Evolutionary conservation across 92 coral and sea anemone species (phyloP), one percentile per base, ranked within the genome.

Genomic region (Actinostola sp.): DNA sequence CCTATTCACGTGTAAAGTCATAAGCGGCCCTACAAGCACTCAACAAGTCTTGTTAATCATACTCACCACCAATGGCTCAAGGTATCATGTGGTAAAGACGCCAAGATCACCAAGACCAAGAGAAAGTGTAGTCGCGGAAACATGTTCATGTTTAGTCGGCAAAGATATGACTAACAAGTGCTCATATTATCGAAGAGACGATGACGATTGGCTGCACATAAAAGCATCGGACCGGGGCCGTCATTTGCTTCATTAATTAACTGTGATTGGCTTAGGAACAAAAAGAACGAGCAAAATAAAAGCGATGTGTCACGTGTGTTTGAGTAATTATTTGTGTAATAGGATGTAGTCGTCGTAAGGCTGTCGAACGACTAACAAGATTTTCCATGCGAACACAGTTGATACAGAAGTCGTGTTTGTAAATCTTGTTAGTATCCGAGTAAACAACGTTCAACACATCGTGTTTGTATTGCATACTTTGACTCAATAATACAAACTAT

Each of bases 61-160:
- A 73, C 92, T 82, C 52, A 86, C 92, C 92, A 86, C 92, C 92
- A 86, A 68, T 86, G 92, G 26, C 81, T 76, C 13, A 21, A 51
- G 41, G 76, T 77, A 26, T 77, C 67, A n/a, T 25, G 65, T 26
- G 67, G 87, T 26, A 86, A 53, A 61, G 58, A 55, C 6, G 70
- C 74, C 68, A 86, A 57, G 49, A 58, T 35, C 25, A 59, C 43
- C 31, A 35, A 66, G 51, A 61, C 16, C 20, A n/a, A 76, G 1
- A 54, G 0, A 39, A 68, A 12, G 25, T 36, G 20, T 16, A 64
- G 60, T 41, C 54, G 44, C 35, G 15, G 24, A 26, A 52, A 2
- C 74, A 68, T 68, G 17, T 50, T 68, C 21, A 8, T 21, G 45
- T 34, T 0, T 10, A 12, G 44, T 16, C 19, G 10, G 62, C 21